Conservation (phyloP, 2,888 invertebrate genomes). For the Drosophila falleni region DNA sequence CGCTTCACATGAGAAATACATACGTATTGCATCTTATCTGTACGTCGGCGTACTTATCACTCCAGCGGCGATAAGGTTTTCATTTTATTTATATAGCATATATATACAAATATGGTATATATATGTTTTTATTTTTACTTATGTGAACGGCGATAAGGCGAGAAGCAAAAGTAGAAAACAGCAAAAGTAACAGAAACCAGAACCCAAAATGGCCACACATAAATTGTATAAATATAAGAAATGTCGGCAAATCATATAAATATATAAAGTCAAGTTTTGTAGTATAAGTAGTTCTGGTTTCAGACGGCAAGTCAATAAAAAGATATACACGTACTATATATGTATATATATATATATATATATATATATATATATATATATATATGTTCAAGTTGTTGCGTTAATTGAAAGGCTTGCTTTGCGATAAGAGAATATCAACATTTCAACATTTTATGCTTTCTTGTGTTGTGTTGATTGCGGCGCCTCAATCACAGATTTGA, state of each 20-base stretch:
- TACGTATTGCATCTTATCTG: slow-evolving; percentile 64
- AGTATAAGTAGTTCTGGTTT: not conserved
- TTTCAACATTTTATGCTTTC: slow-evolving; percentile 29
- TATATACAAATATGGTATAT: slow-evolving; percentile 8
- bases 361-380: no score
- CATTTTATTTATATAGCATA: slow-evolving; percentile 40
- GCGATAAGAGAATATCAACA: slow-evolving; percentile 53
- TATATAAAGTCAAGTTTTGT: slow-evolving; percentile 17
- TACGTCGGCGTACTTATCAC: slow-evolving; percentile 64
- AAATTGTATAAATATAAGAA: slow-evolving; percentile 37
- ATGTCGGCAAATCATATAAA: slow-evolving; percentile 6
- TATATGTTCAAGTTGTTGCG: slow-evolving; percentile 46
- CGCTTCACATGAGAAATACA: slow-evolving; percentile 13
- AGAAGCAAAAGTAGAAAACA: slow-evolving; percentile 12
- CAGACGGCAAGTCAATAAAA: slow-evolving; percentile 1
- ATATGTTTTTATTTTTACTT: slow-evolving; percentile 28
- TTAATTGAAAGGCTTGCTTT: slow-evolving; percentile 62
- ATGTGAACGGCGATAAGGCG: slow-evolving; percentile 35
- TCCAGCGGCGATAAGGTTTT: slow-evolving; percentile 58
- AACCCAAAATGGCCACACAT: slow-evolving; percentile 3
- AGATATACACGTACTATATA: slow-evolving; percentile 28
- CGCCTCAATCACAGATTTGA: slow-evolving; percentile 20
- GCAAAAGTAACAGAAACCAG: slow-evolving; percentile 14
- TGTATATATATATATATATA: no score
- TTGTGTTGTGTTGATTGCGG: slow-evolving; percentile 20